These are phyloP conservation scores for Cladopsammia gracilis DNA, from an alignment of 64 coral and sea anemone species.

Conservation along the genomic window DNA sequence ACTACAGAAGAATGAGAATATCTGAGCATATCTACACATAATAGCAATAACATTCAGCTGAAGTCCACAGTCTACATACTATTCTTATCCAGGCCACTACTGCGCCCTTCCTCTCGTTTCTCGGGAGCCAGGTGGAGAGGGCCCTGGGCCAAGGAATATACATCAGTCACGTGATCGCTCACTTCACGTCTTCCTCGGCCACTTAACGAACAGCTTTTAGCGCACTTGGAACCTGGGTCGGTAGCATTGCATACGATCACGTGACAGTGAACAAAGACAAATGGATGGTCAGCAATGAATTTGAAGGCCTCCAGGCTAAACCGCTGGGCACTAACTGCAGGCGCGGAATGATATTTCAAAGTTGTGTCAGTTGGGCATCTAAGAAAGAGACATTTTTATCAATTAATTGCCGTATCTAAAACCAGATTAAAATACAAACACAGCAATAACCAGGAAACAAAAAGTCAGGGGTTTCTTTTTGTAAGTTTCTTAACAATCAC, in stretches of 20 bases:
- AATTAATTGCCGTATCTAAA: too few species aligned
- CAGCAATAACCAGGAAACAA: too few species aligned
- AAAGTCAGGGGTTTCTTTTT: too few species aligned
- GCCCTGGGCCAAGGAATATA: neutral
- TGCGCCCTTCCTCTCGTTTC: neutral
- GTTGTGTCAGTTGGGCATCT: constrained; percentile 48
- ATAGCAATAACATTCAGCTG: too few species aligned
- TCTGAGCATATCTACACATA: too few species aligned
- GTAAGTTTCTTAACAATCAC: too few species aligned
- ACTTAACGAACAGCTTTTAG: constrained; percentile 39
- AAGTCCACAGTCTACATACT: neutral
- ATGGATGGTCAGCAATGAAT: constrained; percentile 34
- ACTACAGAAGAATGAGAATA: too few species aligned
- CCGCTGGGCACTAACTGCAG: neutral
- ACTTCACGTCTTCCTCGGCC: constrained; percentile 31
- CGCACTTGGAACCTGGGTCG: constrained; percentile 17
- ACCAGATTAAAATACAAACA: too few species aligned
- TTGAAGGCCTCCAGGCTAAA: constrained; percentile 66
- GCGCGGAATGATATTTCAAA: constrained; percentile 20
- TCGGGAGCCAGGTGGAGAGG: neutral
- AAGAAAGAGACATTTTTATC: neutral
- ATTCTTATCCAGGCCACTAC: neutral
- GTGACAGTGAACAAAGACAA: constrained; percentile 58
- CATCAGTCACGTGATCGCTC: constrained; percentile 1
- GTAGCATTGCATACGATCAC: constrained; percentile 57